Percentiles rank a stretch among this genome's conserved stretches.
Conservation (phyloP, 2,797 vertebrate species). For the Malurus leucopterus region DNA sequence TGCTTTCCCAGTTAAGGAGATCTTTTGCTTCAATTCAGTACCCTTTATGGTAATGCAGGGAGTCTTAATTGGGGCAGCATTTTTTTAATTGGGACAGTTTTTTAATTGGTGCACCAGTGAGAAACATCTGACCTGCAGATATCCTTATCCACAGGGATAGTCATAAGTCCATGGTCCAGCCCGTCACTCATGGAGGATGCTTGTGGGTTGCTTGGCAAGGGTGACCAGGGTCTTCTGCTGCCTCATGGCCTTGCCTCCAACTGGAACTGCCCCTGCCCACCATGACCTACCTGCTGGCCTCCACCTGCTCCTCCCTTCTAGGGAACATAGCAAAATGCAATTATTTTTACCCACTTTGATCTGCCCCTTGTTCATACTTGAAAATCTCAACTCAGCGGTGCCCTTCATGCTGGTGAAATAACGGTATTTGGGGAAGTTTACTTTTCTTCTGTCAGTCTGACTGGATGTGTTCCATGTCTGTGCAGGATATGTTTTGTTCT, state of each 20-base stretch:
- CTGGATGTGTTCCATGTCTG: neutral
- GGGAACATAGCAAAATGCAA: fast-evolving
- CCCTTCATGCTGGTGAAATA: neutral
- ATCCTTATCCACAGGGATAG: fast-evolving
- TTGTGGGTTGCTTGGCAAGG: fast-evolving
- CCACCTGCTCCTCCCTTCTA: neutral
- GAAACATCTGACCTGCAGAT: neutral
- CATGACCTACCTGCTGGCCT: neutral
- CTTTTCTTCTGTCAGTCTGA: neutral
- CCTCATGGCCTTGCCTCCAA: neutral
- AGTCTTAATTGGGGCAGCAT: neutral
- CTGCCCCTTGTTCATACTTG: neutral
- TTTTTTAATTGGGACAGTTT: neutral
- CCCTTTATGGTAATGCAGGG: fast-evolving
- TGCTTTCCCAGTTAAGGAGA: neutral
- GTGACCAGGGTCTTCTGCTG: neutral
- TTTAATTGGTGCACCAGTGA: neutral
- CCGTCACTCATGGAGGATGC: fast-evolving
- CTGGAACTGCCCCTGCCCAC: neutral
- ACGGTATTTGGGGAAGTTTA: neutral
- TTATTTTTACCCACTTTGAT: neutral
- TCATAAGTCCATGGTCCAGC: neutral
- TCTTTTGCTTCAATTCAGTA: neutral
- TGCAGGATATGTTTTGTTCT: neutral
- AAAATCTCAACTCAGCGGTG: neutral